Evolutionary conservation across 2,797 vertebrate species (phyloP).

Genomic region (Rhincodon typus): DNA sequence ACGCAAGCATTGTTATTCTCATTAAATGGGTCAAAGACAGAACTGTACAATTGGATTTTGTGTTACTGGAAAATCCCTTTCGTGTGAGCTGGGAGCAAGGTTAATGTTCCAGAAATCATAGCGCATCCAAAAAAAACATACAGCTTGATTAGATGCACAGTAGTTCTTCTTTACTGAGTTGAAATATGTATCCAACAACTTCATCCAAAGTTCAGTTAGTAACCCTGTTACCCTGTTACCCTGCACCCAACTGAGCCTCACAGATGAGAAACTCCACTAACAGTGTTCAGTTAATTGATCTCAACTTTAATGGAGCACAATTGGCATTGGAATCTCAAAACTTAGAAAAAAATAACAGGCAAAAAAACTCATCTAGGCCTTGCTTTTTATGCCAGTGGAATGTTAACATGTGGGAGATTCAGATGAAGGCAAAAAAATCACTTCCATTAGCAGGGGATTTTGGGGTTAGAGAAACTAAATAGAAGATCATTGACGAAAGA

Average conservation of each 20-base stretch:
- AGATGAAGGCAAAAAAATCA: background rate
- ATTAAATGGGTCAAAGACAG: background rate
- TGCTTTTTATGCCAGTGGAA: background rate
- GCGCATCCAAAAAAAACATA: background rate
- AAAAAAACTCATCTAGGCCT: too few species aligned
- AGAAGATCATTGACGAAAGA: background rate
- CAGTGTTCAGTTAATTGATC: slow-evolving; percentile 12
- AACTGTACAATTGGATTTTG: background rate
- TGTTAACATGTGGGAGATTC: background rate
- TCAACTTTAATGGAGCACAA: background rate
- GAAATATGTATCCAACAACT: background rate
- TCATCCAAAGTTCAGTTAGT: background rate
- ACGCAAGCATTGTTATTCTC: background rate
- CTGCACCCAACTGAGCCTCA: background rate
- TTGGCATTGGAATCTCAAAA: too few species aligned
- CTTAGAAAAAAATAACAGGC: background rate
- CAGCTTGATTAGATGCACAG: slow-evolving; percentile 1
- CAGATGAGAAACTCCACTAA: background rate
- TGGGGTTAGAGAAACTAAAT: background rate
- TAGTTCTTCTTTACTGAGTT: background rate
- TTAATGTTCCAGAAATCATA: background rate
- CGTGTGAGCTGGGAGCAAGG: background rate
- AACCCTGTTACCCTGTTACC: background rate
- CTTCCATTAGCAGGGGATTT: background rate
- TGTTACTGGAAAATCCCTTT: background rate